Percentiles rank a stretch among this genome's conserved stretches.
Conservation (phyloP, 2,113 vertebrate genomes). For the Seriola aureovittata region DNA sequence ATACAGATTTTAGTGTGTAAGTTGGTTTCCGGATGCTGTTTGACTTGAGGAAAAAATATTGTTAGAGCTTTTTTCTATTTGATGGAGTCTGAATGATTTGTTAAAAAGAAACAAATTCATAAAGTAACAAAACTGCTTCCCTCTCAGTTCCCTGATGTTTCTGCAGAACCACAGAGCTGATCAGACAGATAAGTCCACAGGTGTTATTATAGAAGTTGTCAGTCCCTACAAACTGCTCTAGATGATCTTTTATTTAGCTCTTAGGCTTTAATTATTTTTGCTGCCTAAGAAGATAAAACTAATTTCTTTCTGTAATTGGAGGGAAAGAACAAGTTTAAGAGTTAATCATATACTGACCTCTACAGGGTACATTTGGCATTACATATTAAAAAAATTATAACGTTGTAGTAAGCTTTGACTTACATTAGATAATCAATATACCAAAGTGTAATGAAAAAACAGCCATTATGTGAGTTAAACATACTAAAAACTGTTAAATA, state of each 20-base stretch:
- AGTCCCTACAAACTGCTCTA: not conserved
- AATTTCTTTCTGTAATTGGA: not conserved
- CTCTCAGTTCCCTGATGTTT: not conserved
- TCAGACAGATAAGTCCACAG: slow-evolving; percentile 38
- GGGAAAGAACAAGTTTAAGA: not conserved
- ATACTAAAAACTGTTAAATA: too few species aligned
- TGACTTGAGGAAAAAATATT: too few species aligned
- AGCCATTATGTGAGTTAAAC: too few species aligned
- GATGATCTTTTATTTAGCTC: not conserved
- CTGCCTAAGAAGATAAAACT: not conserved
- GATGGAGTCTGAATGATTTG: too few species aligned
- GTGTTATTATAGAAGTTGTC: not conserved
- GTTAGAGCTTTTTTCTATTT: too few species aligned
- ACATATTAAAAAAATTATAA: not conserved
- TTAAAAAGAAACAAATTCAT: too few species aligned
- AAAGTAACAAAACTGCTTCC: too few species aligned
- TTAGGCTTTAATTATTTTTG: not conserved
- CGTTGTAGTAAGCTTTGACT: too few species aligned
- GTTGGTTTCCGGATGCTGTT: too few species aligned
- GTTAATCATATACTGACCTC: slow-evolving; percentile 40
- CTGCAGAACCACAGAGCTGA: slow-evolving; percentile 27
- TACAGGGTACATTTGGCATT: not conserved
- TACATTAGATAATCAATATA: too few species aligned
- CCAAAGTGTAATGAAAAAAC: too few species aligned
- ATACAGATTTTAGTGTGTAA: too few species aligned